Conservation (phyloP, 2,797 vertebrate genomes). For the Crocodylus rhombifer region DNA sequence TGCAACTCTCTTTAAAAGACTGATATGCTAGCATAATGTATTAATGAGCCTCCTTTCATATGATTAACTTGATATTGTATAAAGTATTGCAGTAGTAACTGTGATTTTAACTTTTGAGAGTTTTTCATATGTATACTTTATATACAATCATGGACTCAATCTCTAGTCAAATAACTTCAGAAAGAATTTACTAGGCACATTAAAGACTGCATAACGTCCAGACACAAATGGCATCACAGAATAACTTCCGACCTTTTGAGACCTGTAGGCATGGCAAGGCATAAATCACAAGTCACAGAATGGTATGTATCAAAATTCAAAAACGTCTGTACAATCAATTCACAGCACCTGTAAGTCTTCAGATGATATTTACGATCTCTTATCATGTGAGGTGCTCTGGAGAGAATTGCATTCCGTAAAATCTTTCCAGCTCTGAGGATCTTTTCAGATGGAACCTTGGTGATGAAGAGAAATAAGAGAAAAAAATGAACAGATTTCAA, state of each 20-base stretch:
- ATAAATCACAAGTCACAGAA: conserved; percentile 41
- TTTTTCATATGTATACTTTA: conserved; percentile 39
- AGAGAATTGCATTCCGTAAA: conserved; percentile 91
- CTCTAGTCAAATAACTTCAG: conserved; percentile 65
- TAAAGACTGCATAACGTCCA: conserved; percentile 56
- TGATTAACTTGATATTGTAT: conserved; percentile 38
- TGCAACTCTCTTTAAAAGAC: not conserved
- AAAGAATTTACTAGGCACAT: conserved; percentile 50
- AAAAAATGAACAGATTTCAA: conserved; percentile 48
- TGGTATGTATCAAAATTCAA: conserved; percentile 26
- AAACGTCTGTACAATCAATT: conserved; percentile 27
- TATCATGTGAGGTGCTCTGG: conserved; percentile 95
- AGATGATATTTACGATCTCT: conserved; percentile 98
- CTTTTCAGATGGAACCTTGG: conserved; percentile 95
- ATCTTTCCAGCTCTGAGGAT: conserved; percentile 93
- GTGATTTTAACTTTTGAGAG: conserved; percentile 38
- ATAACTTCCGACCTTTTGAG: conserved; percentile 47
- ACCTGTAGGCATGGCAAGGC: conserved; percentile 12
- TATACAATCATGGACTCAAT: conserved; percentile 55
- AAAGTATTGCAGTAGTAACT: conserved; percentile 38
- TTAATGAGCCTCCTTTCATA: conserved; percentile 47
- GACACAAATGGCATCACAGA: conserved; percentile 44
- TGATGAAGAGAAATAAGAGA: conserved; percentile 43
- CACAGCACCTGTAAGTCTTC: conserved; percentile 93
- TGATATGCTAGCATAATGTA: not conserved